Base-by-base conservation (phyloP, 2,888 invertebrate genomes). In the Aphrophora alni region DNA sequence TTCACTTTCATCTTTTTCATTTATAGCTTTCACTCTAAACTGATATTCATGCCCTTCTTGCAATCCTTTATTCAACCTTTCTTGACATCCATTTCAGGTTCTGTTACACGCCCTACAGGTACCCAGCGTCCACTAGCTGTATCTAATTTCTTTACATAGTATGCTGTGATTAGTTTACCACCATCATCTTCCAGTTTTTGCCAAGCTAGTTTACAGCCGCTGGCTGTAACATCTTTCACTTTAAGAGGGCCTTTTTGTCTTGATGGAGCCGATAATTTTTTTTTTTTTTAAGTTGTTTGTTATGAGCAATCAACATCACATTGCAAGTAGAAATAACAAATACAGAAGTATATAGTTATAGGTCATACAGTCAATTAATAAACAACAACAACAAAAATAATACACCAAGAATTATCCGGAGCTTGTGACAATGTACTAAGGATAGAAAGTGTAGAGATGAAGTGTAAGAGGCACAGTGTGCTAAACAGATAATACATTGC, bases 161-260 rank as follows among this genome's bases (percentile, higher is more conserved):
- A 98, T 82, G 95, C 96, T n/a, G 95, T 95, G 26, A 97, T 92
- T 17, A 97, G 97, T 88, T 95, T 95, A 86, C 98, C 98, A 86
- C 97, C 98, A 88, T 98, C 97, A 87, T 98, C 97, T 86, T 97
- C 95, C 0, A 98, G 98, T 86, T 97, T 97, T 86, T 96, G 94
- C 98, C 98, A 98, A 84, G 95, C 93, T 75, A 98, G 90, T 87
- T 97, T 97, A 88, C 96, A 96, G 78, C 96, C 94, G 85, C 94
- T 94, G 88, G 97, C 97, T 51, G 96, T 96, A 27, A 98, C 94
- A 86, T 98, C 96, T 0, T 93, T 89, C 14, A 97, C 96, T 89
- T 96, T 94, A 8, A 98, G 90, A 0, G 98, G 98, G 12, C 98
- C 98, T 83, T 94, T 94, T 0, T 98, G 98, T 86, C 93, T 95